A percentile compares a stretch with the other conserved stretches of the same genome.
These are phyloP conservation scores for Tupaia chinensis DNA, from an alignment of 2,113 vertebrate species.

Conservation along the genomic window DNA sequence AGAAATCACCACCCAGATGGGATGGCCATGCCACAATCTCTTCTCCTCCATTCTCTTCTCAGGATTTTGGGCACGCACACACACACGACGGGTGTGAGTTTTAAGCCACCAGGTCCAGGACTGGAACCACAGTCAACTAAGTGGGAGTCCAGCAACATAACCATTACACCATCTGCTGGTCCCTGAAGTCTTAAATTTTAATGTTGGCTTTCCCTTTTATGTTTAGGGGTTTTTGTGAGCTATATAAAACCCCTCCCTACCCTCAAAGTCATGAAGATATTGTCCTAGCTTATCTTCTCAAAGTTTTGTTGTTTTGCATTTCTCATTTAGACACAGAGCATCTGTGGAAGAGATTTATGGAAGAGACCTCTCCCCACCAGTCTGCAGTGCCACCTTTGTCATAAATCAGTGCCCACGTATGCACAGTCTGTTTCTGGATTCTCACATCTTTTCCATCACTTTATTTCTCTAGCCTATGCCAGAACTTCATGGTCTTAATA, in stretches of 20 bases:
- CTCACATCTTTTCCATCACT: background rate
- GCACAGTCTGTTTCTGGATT: background rate
- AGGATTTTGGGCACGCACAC: too few species aligned
- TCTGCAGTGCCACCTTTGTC: background rate
- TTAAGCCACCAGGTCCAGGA: too few species aligned
- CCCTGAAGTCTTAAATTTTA: background rate
- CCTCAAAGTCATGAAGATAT: constrained; percentile 20
- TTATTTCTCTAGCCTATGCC: background rate
- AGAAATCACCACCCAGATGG: too few species aligned
- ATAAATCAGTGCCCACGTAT: background rate
- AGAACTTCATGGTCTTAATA: background rate
- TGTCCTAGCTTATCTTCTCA: background rate
- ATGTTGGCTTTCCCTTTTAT: background rate
- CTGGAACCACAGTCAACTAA: too few species aligned
- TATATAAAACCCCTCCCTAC: background rate
- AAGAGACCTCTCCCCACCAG: background rate
- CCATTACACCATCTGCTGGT: too few species aligned
- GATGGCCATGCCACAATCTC: too few species aligned
- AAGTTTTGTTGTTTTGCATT: background rate
- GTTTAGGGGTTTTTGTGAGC: background rate
- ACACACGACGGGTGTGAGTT: too few species aligned
- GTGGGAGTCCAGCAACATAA: too few species aligned
- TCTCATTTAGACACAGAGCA: background rate
- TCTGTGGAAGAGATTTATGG: background rate
- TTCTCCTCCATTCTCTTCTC: too few species aligned